phyloP scores from a whole-genome alignment of 2,113 vertebrate genomes.

The Podocnemis expansa region DNA sequence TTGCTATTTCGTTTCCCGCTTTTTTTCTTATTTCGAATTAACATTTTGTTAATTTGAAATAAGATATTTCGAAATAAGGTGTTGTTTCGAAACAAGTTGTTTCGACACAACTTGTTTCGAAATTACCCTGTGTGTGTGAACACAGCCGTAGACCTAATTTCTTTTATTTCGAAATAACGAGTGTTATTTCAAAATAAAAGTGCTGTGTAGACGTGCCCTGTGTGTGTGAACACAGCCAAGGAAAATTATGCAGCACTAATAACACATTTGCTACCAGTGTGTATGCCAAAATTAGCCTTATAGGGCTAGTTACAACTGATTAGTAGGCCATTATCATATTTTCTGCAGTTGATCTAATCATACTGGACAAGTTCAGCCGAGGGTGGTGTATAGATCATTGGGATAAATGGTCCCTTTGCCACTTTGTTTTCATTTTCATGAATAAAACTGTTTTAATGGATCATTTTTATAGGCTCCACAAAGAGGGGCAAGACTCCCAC shows the following conservation, averaged over 20 bases:
- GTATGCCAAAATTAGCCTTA: accelerated
- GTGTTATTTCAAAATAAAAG: no score
- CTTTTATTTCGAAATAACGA: no score
- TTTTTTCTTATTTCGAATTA: no score
- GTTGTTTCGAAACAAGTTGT: no score
- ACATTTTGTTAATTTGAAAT: no score
- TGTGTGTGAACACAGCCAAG: background rate
- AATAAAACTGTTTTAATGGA: background rate
- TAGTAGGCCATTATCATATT: background rate
- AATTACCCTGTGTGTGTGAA: no score
- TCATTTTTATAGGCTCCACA: background rate
- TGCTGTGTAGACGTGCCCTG: no score
- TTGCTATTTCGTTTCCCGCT: no score
- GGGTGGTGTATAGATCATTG: background rate
- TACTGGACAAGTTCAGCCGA: background rate
- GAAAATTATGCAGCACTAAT: background rate
- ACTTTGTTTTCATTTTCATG: background rate
- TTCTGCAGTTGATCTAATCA: background rate
- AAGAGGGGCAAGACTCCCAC: background rate
- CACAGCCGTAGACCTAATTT: no score
- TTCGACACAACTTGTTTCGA: no score
- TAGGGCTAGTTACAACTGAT: accelerated
- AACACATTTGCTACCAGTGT: background rate
- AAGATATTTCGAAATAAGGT: no score
- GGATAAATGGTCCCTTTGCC: background rate